Percentiles rank a stretch among this genome's conserved stretches.
Conservation (phyloP, 2,113 vertebrate species). For the Catharus minimus region DNA sequence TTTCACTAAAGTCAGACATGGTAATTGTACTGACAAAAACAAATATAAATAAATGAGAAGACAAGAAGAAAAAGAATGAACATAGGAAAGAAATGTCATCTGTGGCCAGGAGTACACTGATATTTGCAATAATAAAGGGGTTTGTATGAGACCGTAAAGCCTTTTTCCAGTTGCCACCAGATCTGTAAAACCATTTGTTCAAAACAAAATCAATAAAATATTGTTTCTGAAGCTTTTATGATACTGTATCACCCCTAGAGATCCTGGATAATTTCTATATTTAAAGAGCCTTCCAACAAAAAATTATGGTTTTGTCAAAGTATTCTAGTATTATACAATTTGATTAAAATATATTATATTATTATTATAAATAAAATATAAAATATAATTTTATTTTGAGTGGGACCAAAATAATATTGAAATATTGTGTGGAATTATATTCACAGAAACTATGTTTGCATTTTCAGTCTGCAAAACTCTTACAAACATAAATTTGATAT, state of each 20-base stretch:
- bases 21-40: not conserved
- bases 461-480: not conserved
- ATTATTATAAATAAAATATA: not conserved
- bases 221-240: slow-evolving; percentile 4
- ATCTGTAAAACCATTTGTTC: not conserved
- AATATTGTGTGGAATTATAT: not conserved
- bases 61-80: not conserved
- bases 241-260: not conserved
- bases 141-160: not conserved
- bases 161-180: not conserved
- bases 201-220: slow-evolving; percentile 24
- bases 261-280: not conserved
- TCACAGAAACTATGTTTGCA: not conserved
- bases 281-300: not conserved
- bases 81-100: not conserved
- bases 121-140: not conserved
- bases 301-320: not conserved
- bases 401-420: not conserved
- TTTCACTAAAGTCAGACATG: not conserved
- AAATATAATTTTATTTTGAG: not conserved
- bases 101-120: not conserved
- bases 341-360: not conserved
- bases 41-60: slow-evolving; percentile 49
- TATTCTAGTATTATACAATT: not conserved
- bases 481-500: not conserved